phyloP scores from a whole-genome alignment of 2,113 vertebrate genomes.

The Cyprinus carpio region DNA sequence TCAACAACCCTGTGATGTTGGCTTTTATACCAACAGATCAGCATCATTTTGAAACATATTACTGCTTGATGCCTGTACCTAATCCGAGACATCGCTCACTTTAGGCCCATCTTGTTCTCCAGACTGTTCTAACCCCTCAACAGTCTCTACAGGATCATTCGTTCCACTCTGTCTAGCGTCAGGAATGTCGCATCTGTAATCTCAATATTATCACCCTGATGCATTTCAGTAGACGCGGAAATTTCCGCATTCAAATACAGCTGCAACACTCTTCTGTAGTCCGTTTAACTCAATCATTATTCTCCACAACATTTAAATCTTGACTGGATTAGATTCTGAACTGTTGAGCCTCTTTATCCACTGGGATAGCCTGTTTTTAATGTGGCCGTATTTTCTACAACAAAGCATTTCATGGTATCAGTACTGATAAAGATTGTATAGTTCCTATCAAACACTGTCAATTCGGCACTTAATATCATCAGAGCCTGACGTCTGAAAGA shows the following conservation, averaged over 20 bases:
- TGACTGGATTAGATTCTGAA: background rate
- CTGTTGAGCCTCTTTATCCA: background rate
- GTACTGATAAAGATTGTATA: no score
- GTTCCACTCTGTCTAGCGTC: no score
- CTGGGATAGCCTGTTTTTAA: background rate
- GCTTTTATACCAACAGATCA: background rate
- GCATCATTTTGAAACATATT: background rate
- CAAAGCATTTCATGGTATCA: background rate
- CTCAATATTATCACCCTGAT: no score
- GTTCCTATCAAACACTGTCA: no score
- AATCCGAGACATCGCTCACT: background rate
- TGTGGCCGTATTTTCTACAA: background rate
- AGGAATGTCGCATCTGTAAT: no score
- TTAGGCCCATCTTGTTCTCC: background rate
- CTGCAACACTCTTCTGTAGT: no score
- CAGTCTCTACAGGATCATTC: no score
- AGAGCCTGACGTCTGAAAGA: no score
- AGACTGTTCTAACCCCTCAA: background rate
- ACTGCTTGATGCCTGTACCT: background rate
- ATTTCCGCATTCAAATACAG: no score
- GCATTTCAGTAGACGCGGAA: no score
- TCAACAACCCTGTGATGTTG: background rate
- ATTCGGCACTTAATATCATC: no score
- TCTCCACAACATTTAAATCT: background rate
- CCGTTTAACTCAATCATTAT: no score